Percentiles rank a stretch among this genome's conserved stretches.
These are phyloP conservation scores for Dusona sp. DNA, from an alignment of 2,888 invertebrate species.

Conservation along the genomic window DNA sequence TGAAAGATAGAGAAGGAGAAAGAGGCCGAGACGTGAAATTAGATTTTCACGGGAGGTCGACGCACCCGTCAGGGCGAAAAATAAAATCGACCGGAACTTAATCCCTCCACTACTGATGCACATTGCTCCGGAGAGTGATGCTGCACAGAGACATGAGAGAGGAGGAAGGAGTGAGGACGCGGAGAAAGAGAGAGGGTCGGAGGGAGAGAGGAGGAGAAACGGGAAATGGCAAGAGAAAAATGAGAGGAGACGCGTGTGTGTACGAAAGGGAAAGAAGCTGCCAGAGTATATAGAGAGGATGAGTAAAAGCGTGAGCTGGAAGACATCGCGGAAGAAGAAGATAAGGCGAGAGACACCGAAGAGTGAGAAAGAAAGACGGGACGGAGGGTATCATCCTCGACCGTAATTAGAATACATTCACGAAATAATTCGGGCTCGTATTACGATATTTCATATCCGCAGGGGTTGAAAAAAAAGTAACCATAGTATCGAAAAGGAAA, in stretches of 20 bases:
- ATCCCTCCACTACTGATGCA: constrained; percentile 70
- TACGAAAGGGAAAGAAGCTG: constrained; percentile 45
- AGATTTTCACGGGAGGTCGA: constrained; percentile 74
- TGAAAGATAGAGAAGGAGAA: constrained; percentile 58
- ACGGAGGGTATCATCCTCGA: constrained; percentile 67
- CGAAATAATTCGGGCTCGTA: background rate
- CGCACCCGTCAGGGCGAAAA: constrained; percentile 69
- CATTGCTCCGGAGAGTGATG: constrained; percentile 47
- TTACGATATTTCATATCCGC: background rate
- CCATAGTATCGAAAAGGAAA: background rate
- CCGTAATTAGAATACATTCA: constrained; percentile 76
- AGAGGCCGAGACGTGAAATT: constrained; percentile 72
- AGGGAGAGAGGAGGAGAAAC: constrained; percentile 39
- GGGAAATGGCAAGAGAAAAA: constrained; percentile 44
- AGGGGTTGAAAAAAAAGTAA: background rate
- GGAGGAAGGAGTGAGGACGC: constrained; percentile 44
- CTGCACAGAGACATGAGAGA: constrained; percentile 20
- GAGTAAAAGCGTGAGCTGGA: constrained; percentile 62
- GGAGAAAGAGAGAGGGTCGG: too few species aligned
- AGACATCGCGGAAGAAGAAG: constrained; percentile 35
- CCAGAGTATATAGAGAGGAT: constrained; percentile 60
- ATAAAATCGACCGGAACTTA: constrained; percentile 74
- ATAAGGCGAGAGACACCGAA: constrained; percentile 38
- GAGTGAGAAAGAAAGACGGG: constrained; percentile 47
- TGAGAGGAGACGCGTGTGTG: constrained; percentile 39